Conservation (phyloP, 2,797 vertebrate species). For the Triplophysa bombifrons region DNA sequence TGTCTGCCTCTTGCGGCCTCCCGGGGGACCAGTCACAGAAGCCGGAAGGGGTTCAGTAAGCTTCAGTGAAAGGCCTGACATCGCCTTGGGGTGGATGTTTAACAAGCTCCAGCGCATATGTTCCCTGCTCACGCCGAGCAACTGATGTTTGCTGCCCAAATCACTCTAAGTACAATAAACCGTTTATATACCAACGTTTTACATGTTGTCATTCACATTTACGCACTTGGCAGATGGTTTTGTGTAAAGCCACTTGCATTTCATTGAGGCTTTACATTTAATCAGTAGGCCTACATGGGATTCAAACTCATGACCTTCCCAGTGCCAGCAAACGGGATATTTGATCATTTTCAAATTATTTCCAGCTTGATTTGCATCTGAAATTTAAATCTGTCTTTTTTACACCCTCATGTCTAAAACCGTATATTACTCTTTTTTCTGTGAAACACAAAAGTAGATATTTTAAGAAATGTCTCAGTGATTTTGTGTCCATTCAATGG, state of each 20-base stretch:
- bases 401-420: too few species aligned
- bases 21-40: constrained; percentile 38
- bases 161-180: not conserved
- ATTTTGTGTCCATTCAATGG: too few species aligned
- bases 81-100: constrained; percentile 44
- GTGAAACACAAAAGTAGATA: too few species aligned
- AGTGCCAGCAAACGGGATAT: not conserved
- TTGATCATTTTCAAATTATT: not conserved
- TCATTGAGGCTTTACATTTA: not conserved
- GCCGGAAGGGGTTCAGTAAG: constrained; percentile 39
- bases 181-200: constrained; percentile 3
- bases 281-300: not conserved
- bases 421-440: too few species aligned
- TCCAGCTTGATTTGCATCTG: too few species aligned
- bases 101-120: constrained; percentile 39
- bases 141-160: constrained; percentile 15
- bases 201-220: not conserved
- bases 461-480: too few species aligned
- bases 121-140: not conserved
- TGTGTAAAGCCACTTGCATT: not conserved
- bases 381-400: too few species aligned
- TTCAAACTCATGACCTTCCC: not conserved
- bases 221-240: not conserved
- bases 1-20: constrained; percentile 28
- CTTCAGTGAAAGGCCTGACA: constrained; percentile 45